phyloP scores from a whole-genome alignment of 2,113 vertebrate species.

The Polypterus senegalus region DNA sequence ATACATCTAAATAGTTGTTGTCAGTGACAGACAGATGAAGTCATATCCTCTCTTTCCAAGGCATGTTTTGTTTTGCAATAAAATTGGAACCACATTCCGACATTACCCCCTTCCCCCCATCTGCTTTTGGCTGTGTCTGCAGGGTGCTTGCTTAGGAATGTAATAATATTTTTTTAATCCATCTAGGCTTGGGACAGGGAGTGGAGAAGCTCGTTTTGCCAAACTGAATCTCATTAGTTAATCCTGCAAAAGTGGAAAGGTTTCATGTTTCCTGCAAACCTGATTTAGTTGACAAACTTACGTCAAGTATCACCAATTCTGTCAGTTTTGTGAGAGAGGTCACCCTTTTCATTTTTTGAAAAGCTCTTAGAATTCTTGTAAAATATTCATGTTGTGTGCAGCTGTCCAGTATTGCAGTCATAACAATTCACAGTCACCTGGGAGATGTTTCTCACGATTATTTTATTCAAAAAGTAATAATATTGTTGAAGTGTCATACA shows the following conservation, averaged over 20 bases:
- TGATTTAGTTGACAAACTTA: not conserved
- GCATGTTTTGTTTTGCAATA: conserved; percentile 1
- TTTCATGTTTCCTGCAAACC: conserved; percentile 2
- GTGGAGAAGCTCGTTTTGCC: not conserved
- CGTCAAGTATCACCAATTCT: not conserved
- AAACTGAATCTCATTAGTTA: not conserved
- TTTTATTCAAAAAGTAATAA: not conserved
- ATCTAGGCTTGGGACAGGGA: not conserved
- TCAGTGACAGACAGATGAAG: not conserved
- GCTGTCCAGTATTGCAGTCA: not conserved
- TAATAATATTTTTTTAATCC: conserved; percentile 1
- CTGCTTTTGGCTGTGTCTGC: not conserved
- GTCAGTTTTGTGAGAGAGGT: not conserved
- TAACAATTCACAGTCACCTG: not conserved
- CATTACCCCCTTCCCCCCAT: not conserved
- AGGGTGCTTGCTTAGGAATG: not conserved
- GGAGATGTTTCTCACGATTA: too few relatives aligned
- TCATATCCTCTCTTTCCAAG: conserved; percentile 5
- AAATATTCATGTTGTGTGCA: not conserved
- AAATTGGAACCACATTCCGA: conserved; percentile 3
- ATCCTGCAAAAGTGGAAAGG: conserved; percentile 1
- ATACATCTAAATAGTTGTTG: not conserved
- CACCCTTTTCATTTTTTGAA: not conserved
- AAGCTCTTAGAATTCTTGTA: not conserved
- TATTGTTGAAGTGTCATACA: conserved; percentile 6